Percentiles rank a stretch among this genome's conserved stretches.
These are phyloP conservation scores for Tragelaphus eurycerus DNA, from an alignment of 2,797 vertebrate species.

Conservation along the genomic window DNA sequence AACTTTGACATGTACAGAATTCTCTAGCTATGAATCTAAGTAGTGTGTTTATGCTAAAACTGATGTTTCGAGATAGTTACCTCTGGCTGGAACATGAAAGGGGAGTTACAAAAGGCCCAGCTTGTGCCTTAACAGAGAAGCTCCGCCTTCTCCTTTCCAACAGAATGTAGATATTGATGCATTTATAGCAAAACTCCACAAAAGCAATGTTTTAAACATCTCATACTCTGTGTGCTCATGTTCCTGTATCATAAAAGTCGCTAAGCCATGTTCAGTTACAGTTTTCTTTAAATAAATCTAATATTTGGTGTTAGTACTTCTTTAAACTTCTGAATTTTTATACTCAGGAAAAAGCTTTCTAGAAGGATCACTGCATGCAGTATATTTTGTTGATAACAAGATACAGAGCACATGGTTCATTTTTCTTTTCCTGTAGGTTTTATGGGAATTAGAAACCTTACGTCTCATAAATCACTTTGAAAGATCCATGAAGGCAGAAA, in stretches of 20 bases:
- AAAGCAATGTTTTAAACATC: background rate
- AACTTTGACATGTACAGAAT: background rate
- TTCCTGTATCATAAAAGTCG: background rate
- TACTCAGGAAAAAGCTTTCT: background rate
- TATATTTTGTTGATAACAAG: background rate
- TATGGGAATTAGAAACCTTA: constrained; percentile 87
- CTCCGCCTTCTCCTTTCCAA: background rate
- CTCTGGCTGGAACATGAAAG: background rate
- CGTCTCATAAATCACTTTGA: constrained; percentile 85
- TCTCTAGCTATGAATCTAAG: background rate
- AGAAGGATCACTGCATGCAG: background rate
- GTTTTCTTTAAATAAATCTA: background rate
- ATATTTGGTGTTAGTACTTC: background rate
- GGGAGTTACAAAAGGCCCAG: background rate
- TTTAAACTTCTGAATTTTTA: background rate
- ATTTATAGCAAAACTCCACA: background rate
- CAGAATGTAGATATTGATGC: background rate
- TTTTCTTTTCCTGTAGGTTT: constrained; percentile 73
- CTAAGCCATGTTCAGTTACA: background rate
- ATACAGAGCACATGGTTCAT: background rate
- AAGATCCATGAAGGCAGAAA: constrained; percentile 76
- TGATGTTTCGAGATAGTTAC: background rate
- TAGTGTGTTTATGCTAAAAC: background rate
- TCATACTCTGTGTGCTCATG: background rate
- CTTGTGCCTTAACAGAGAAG: background rate